These are phyloP conservation scores for Pyrgilauda ruficollis DNA, from an alignment of 2,113 vertebrate species.

Conservation along the genomic window DNA sequence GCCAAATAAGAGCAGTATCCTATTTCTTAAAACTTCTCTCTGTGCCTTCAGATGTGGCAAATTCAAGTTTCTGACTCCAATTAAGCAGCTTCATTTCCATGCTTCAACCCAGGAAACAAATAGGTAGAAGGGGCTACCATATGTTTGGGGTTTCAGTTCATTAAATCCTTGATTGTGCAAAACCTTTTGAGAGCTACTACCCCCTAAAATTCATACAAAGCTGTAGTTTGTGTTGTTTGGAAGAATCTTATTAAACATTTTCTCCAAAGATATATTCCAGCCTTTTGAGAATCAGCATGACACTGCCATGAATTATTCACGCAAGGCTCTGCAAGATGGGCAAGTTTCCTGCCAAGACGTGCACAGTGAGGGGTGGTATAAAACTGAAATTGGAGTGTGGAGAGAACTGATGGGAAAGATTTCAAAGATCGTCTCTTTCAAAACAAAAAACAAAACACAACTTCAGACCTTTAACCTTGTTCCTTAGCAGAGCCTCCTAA, in stretches of 20 bases:
- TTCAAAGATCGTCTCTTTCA: slow-evolving; percentile 66
- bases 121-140: background rate
- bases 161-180: slow-evolving; percentile 20
- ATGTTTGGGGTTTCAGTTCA: background rate
- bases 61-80: slow-evolving; percentile 5
- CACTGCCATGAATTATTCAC: slow-evolving; percentile 77
- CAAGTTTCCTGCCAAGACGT: slow-evolving; percentile 72
- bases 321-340: slow-evolving; percentile 69
- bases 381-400: slow-evolving; percentile 69
- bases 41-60: background rate
- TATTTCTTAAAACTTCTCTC: background rate
- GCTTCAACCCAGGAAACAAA: background rate
- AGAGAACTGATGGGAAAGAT: slow-evolving; percentile 58
- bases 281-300: slow-evolving; percentile 72
- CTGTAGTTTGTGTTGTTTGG: slow-evolving; percentile 47
- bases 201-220: background rate
- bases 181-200: slow-evolving; percentile 8
- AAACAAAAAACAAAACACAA: background rate
- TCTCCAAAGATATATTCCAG: slow-evolving; percentile 63
- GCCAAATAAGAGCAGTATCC: background rate
- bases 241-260: slow-evolving; percentile 71
- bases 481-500: slow-evolving; percentile 22
- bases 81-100: background rate
- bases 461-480: slow-evolving; percentile 51
- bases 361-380: slow-evolving; percentile 70